Evolutionary conservation across 1,140 invertebrate genomes (phyloP), one percentile per base, ranked within the genome.

Genomic region (Drosophila mayri): DNA sequence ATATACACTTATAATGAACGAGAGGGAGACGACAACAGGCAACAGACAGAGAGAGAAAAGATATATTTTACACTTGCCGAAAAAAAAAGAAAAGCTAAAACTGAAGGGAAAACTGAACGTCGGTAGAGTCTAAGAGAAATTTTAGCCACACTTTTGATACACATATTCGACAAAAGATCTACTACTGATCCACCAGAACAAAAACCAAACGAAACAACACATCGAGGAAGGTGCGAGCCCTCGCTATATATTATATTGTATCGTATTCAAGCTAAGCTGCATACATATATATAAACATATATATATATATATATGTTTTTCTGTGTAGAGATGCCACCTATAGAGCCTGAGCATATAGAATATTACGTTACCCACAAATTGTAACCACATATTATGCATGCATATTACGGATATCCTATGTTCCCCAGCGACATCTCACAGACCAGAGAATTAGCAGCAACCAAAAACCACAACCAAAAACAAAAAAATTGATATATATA

Each of bases 61-160:
- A 74, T 74, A 74, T 74, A 74, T 74, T 74, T 74, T 74, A 74
- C 71, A 74, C 68, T 54, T 47, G 68, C 52, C 50, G 35, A 54
- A 38, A 54, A 28, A 28, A 30, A 30, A 54, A 5, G 50, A 54
- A 38, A 54, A 22, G 4, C 50, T 54, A 3, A 54, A 49, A 25
- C 25, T 25, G 25, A 25, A 18, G 11, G 30, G 4, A 25, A 35
- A 35, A 20, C 52, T 37, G 25, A 49, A 49, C 28, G 41, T 40
- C 47, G 50, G 62, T 70, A 35, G 59, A 74, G 71, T 74, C 71
- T 68, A 62, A 73, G 5, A 40, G 40, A 47, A 50, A 54, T 52
- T 81, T 81, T 64, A 61, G 55, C 66, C 55, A 71, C 68, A 70
- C 65, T 81, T 81, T 81, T 81, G 79, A 81, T 81, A 81, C 66